Evolutionary conservation across 2,888 invertebrate genomes (phyloP), one percentile per base, ranked within the genome.

Genomic region (Calameuta pallipes): DNA sequence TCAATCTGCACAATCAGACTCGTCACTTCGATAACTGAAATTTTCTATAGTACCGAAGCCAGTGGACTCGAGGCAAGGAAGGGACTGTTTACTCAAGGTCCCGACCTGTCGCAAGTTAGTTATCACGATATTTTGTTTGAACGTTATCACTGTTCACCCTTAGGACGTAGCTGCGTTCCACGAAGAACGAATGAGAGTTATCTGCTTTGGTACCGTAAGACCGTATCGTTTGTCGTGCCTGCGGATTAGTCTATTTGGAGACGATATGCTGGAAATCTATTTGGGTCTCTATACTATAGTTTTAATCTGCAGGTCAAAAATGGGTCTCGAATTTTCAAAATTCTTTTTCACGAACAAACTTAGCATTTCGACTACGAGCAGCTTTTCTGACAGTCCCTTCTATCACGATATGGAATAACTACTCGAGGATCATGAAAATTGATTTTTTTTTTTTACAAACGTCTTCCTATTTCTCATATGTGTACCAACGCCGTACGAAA

Each of bases 221-320:
- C 85, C 85, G 78, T 56, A 68, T 74, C 76, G 82, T 85, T 85
- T 87, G 85, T 89, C 81, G 81, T 86, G 79, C 81, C 84, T 88
- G 83, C 83, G 87, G 89, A 89, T 90, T 89, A 89, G 86, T 81
- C 81, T 75, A 56, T 73, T 76, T 73, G 30, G n/a, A 74, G 74
- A 74, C 74, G 74, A 74, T 74, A 74, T 15, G 70, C 31, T 15
- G 70, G 70, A 70, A 33, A 70, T 70, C 70, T 70, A 70, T 70
- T 70, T 70, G 70, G 70, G 15, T 33, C 70, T 30, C 30, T 30
- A 15, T 70, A 41, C 41, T 41, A 70, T 30, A 70, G 30, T 70
- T 70, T 70, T 30, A 70, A 70, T 70, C 70, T 33, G 70, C 70
- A 70, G 70, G 33, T 70, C 70, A 33, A 15, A 13, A 70, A 70